These are phyloP conservation scores for Celastrina argiolus DNA, from an alignment of 2,888 invertebrate genomes.

Conservation along the genomic window DNA sequence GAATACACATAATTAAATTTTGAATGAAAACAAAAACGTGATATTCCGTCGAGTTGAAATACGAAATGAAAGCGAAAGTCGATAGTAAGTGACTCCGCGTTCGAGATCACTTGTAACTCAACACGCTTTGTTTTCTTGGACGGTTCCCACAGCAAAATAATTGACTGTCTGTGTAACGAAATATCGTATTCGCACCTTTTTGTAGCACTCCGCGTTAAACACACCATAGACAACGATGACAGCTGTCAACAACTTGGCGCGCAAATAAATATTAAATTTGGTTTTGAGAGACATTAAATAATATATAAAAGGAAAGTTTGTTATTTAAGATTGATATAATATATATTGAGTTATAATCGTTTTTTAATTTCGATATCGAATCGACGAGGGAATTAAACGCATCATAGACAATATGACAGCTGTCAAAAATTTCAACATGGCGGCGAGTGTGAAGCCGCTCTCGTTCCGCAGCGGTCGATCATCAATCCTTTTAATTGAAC, in stretches of 20 bases:
- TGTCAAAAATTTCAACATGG: conserved; percentile 24
- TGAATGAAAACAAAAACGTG: neutral
- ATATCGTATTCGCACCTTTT: conserved; percentile 54
- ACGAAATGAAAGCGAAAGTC: conserved; percentile 35
- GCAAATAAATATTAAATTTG: neutral
- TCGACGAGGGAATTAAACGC: neutral
- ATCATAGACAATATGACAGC: conserved; percentile 23
- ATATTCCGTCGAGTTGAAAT: neutral
- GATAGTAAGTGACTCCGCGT: conserved; percentile 46
- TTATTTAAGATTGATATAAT: neutral
- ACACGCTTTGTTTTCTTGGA: conserved; percentile 72
- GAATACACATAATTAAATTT: neutral
- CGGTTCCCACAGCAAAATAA: conserved; percentile 74
- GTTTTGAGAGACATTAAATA: neutral
- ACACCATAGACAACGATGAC: conserved; percentile 24
- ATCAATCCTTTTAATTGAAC: conserved; percentile 55
- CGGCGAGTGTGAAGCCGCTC: conserved; percentile 20
- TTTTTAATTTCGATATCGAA: conserved; percentile 13
- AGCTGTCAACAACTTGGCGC: conserved; percentile 23
- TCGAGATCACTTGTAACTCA: conserved; percentile 66
- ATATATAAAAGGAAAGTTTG: neutral
- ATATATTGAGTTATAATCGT: no score
- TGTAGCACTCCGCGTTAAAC: conserved; percentile 26
- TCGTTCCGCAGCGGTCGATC: conserved; percentile 28
- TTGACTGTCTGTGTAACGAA: conserved; percentile 66